Percentiles rank a stretch among this genome's conserved stretches.
phyloP scores from a whole-genome alignment of 2,888 invertebrate genomes.

The Tetheella fluctuosa region DNA sequence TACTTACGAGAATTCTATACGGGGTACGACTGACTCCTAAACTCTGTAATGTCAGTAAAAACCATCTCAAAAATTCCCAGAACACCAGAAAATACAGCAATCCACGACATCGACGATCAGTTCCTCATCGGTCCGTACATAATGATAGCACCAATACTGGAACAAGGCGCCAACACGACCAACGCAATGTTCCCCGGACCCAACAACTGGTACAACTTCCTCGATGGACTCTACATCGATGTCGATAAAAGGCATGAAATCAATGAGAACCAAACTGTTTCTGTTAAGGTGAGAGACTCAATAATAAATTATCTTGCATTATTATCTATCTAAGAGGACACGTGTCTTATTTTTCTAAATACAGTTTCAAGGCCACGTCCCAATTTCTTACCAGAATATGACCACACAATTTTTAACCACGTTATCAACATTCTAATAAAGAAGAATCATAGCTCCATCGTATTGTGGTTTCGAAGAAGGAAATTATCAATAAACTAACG shows the following conservation, averaged over 20 bases:
- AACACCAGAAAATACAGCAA: conserved; percentile 84
- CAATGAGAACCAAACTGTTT: conserved; percentile 83
- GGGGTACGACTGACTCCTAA: too few relatives aligned
- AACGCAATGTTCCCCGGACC: conserved; percentile 86
- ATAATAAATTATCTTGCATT: too few relatives aligned
- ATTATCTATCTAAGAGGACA: too few relatives aligned
- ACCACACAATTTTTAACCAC: too few relatives aligned
- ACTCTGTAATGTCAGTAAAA: neutral
- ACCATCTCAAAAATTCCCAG: conserved; percentile 57
- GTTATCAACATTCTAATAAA: too few relatives aligned
- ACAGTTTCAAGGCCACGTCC: too few relatives aligned
- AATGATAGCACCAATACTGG: conserved; percentile 89
- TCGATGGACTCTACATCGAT: conserved; percentile 54
- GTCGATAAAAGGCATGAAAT: conserved; percentile 57
- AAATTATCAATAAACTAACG: too few relatives aligned
- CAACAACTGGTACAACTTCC: conserved; percentile 87
- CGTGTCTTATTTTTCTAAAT: too few relatives aligned
- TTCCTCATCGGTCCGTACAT: conserved; percentile 91
- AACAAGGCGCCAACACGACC: conserved; percentile 70
- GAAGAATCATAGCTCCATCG: too few relatives aligned
- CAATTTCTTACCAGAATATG: too few relatives aligned
- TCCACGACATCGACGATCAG: conserved; percentile 88
- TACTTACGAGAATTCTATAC: too few relatives aligned
- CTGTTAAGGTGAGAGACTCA: conserved; percentile 60
- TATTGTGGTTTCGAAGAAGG: too few relatives aligned